Percentiles rank a stretch among this genome's conserved stretches.
Conservation (phyloP, 2,888 invertebrate genomes). For the Heteropelma amictum region DNA sequence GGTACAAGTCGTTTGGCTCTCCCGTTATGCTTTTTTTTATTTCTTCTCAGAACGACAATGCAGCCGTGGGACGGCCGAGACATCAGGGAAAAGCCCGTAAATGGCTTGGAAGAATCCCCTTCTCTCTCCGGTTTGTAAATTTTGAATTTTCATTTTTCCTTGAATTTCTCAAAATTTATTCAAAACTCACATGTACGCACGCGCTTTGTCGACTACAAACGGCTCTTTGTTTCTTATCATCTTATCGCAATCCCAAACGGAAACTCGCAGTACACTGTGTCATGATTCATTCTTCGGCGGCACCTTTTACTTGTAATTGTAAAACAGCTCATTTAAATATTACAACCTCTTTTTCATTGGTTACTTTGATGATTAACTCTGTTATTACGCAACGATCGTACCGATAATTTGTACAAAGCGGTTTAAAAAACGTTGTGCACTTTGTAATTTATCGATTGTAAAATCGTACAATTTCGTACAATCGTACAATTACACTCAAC, state of each 20-base stretch:
- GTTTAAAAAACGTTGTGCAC: background rate
- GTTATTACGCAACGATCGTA: background rate
- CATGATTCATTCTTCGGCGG: too few species aligned
- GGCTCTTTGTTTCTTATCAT: too few species aligned
- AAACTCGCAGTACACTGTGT: too few species aligned
- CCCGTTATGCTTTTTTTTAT: background rate
- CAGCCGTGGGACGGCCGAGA: slow-evolving; percentile 18
- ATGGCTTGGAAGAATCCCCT: background rate
- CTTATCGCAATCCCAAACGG: too few species aligned
- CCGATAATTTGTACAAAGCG: background rate
- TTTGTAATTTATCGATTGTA: background rate
- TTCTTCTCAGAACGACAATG: slow-evolving; percentile 34
- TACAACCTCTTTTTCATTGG: background rate
- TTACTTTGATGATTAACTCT: background rate
- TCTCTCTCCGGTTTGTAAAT: slow-evolving; percentile 23
- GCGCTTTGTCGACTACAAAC: background rate
- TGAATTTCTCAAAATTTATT: background rate
- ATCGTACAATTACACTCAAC: background rate
- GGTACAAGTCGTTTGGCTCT: background rate
- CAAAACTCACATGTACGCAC: background rate
- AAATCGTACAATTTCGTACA: background rate
- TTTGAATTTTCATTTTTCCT: background rate
- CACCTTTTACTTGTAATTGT: too few species aligned
- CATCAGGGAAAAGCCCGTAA: background rate
- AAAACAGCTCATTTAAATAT: too few species aligned